Percentiles rank a stretch among this genome's conserved stretches.
These are phyloP conservation scores for Cecropterus lyciades DNA, from an alignment of 1,140 invertebrate species.

Conservation along the genomic window DNA sequence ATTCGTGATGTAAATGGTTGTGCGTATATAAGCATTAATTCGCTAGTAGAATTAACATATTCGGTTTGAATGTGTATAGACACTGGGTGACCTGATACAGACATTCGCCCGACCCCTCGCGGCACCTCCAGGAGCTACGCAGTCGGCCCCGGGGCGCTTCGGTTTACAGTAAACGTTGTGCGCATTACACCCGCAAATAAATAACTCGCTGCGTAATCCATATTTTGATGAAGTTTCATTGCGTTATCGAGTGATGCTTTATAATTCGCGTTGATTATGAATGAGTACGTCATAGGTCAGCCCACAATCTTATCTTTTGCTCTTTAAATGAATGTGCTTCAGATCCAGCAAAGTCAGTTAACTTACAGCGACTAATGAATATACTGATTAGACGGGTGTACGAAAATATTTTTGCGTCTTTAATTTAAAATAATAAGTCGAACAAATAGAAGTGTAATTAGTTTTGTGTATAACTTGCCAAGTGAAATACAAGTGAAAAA, in stretches of 20 bases:
- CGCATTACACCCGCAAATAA: slow-evolving; percentile 53
- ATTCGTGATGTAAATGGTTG: slow-evolving; percentile 62
- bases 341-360: slow-evolving; percentile 74
- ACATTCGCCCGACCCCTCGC: slow-evolving; percentile 58
- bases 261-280: slow-evolving; percentile 76
- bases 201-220: slow-evolving; percentile 62
- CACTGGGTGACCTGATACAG: slow-evolving; percentile 56
- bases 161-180: slow-evolving; percentile 42
- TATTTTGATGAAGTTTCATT: slow-evolving; percentile 68
- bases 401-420: slow-evolving; percentile 15
- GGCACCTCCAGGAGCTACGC: slow-evolving; percentile 47
- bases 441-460: not conserved
- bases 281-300: slow-evolving; percentile 75
- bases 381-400: slow-evolving; percentile 35
- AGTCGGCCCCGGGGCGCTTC: slow-evolving; percentile 44
- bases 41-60: slow-evolving; percentile 66
- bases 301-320: slow-evolving; percentile 76
- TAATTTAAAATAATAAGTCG: not conserved
- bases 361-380: slow-evolving; percentile 58
- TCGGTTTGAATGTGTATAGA: slow-evolving; percentile 66
- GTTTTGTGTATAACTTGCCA: not conserved
- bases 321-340: slow-evolving; percentile 80
- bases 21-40: slow-evolving; percentile 61
- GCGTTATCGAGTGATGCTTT: slow-evolving; percentile 66
- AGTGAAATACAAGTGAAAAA: slow-evolving; percentile 55